Conservation (phyloP, 2,888 invertebrate species). For the Atrina japonica region DNA sequence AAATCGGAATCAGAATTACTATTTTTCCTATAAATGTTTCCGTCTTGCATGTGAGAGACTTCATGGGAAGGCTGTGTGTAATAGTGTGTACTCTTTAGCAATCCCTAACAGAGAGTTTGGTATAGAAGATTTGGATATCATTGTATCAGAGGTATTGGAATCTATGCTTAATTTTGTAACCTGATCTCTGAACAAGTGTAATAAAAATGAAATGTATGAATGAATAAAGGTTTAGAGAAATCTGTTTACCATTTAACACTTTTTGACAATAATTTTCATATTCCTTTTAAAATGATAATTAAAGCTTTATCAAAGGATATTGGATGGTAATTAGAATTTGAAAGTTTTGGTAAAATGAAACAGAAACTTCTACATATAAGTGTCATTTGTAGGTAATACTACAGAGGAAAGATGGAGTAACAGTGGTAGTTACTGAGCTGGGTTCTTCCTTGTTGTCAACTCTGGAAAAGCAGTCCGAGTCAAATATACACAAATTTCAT, state of each 20-base stretch:
- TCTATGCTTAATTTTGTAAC: background rate
- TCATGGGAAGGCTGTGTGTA: conserved; percentile 66
- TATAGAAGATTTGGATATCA: conserved; percentile 45
- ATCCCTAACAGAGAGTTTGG: conserved; percentile 59
- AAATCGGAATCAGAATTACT: conserved; percentile 40
- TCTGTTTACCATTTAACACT: too few species aligned
- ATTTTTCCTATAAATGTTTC: conserved; percentile 64
- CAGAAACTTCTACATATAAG: background rate
- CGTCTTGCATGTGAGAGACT: conserved; percentile 70
- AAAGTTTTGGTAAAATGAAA: background rate
- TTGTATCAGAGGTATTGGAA: conserved; percentile 50
- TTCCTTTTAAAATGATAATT: too few species aligned
- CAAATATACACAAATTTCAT: conserved; percentile 62
- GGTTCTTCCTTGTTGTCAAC: conserved; percentile 58
- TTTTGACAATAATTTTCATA: too few species aligned
- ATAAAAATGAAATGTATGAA: too few species aligned
- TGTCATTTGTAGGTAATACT: conserved; percentile 52
- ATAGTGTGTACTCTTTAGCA: conserved; percentile 58
- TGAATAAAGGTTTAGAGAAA: too few species aligned
- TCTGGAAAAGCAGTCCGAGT: conserved; percentile 57
- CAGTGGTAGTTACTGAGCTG: conserved; percentile 52
- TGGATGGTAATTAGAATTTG: conserved; percentile 11
- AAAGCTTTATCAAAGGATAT: too few species aligned
- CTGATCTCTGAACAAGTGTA: conserved; percentile 12
- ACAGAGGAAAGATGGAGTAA: conserved; percentile 60